These are phyloP conservation scores for Leptinotarsa haldemani DNA, from an alignment of 2,888 invertebrate genomes.

Conservation along the genomic window DNA sequence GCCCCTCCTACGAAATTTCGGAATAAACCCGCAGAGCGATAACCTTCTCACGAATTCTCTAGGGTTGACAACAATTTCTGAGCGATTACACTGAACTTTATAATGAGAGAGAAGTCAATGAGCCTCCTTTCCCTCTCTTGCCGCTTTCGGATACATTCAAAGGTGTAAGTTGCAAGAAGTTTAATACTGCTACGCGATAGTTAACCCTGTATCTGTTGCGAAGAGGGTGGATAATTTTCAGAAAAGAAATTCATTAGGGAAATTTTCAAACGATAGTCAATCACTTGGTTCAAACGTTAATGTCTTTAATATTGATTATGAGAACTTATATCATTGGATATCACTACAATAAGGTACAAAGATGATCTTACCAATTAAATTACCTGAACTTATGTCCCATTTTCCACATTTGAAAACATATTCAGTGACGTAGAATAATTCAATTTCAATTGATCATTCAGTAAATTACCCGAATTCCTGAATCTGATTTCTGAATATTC, in stretches of 20 bases:
- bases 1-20: not conserved
- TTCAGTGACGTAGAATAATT: too few relatives aligned
- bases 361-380: too few relatives aligned
- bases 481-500: too few relatives aligned
- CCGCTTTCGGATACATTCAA: not conserved
- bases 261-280: not conserved
- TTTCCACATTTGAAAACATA: too few relatives aligned
- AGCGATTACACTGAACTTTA: conserved; percentile 8
- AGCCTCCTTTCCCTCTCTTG: not conserved
- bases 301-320: too few relatives aligned
- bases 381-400: too few relatives aligned
- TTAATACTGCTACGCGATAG: not conserved
- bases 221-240: not conserved
- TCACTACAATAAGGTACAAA: too few relatives aligned
- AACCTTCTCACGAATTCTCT: not conserved
- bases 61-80: conserved; percentile 1
- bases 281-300: not conserved
- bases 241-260: not conserved
- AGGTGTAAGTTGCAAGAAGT: not conserved
- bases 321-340: too few relatives aligned
- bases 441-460: too few relatives aligned
- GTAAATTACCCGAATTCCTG: too few relatives aligned
- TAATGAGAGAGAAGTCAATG: conserved; percentile 8
- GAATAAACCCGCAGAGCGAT: not conserved
- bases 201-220: not conserved